Percentiles rank a stretch among this genome's conserved stretches.
Conservation (phyloP, 1,140 invertebrate species). For the Ylistrum balloti region DNA sequence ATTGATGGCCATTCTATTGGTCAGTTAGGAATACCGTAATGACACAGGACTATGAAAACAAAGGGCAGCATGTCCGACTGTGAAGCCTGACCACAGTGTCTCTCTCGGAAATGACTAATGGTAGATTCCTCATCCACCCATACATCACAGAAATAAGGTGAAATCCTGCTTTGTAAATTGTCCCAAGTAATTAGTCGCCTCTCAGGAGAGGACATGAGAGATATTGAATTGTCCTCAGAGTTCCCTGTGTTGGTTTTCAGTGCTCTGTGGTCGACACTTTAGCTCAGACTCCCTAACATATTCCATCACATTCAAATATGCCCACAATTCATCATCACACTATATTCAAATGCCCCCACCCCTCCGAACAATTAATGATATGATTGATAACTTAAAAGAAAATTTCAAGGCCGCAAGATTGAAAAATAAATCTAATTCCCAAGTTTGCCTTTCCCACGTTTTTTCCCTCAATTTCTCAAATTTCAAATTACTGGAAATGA, state of each 20-base stretch:
- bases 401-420: no score
- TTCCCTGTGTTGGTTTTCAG: background rate
- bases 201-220: constrained; percentile 15
- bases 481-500: no score
- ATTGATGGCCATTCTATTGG: constrained; percentile 18
- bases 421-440: no score
- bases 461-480: no score
- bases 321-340: background rate
- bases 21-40: constrained; percentile 39
- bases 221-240: background rate
- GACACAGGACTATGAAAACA: constrained; percentile 6
- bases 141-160: background rate
- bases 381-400: background rate
- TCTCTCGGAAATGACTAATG: background rate
- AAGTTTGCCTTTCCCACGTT: no score
- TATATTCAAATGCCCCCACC: background rate
- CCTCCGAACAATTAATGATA: background rate
- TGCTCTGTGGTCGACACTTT: background rate
- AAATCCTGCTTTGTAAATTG: background rate
- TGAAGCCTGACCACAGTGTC: background rate
- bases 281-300: background rate
- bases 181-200: constrained; percentile 13
- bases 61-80: constrained; percentile 29
- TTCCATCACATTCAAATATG: background rate
- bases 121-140: constrained; percentile 3